A percentile compares a stretch with the other conserved stretches of the same genome.
Conservation (phyloP, 2,888 invertebrate genomes). For the Meliscaeva auricollis region DNA sequence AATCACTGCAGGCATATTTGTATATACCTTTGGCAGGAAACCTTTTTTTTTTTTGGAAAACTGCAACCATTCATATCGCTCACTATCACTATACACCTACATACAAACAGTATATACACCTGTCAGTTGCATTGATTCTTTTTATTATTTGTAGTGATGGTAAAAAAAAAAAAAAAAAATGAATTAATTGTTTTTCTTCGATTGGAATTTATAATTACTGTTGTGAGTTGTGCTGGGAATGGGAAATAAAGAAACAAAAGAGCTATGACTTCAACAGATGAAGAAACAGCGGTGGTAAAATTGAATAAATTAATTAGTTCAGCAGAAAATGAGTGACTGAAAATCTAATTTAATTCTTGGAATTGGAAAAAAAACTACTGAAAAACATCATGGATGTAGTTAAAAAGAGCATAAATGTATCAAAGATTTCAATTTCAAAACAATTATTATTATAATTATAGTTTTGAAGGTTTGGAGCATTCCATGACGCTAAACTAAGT, state of each 20-base stretch:
- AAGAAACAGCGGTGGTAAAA: not conserved
- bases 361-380: too few species aligned
- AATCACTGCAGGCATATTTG: not conserved
- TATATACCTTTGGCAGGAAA: not conserved
- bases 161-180: conserved; percentile 57
- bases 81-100: not conserved
- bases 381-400: too few species aligned
- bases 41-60: not conserved
- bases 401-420: too few species aligned
- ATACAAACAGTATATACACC: not conserved
- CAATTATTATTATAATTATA: too few species aligned
- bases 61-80: not conserved
- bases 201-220: conserved; percentile 72
- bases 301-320: conserved; percentile 22
- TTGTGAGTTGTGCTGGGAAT: conserved; percentile 35
- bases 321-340: too few species aligned
- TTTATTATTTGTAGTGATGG: conserved; percentile 3
- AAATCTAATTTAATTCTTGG: too few species aligned
- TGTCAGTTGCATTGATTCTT: conserved; percentile 40
- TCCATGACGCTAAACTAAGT: too few species aligned
- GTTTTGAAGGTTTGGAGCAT: too few species aligned
- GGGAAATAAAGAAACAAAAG: not conserved
- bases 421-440: too few species aligned
- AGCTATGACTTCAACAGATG: conserved; percentile 8
- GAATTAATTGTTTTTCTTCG: conserved; percentile 70